Evolutionary conservation across 2,797 vertebrate species (phyloP).

Genomic region (Diglossa cyanea): DNA sequence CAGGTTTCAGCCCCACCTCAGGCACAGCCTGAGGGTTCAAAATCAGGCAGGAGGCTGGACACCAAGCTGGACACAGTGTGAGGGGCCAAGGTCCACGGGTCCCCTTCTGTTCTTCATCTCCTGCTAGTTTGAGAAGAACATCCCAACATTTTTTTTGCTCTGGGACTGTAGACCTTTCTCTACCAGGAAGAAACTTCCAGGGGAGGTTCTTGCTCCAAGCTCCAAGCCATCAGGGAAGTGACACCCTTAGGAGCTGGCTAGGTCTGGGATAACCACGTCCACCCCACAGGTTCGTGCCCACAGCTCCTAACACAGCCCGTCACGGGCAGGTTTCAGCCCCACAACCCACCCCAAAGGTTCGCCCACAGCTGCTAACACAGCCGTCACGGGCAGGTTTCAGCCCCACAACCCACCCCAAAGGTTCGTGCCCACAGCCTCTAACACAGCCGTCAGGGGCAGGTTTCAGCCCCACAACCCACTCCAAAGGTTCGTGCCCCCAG

Average conservation of each 20-base stretch:
- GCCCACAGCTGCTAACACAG: too few species aligned
- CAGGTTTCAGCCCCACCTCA: fast-evolving
- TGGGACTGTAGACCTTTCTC: background rate
- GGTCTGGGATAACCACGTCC: background rate
- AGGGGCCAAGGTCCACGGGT: fast-evolving
- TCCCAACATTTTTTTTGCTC: background rate
- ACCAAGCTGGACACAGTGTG: background rate
- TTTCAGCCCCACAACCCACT: too few species aligned
- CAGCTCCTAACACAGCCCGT: too few species aligned
- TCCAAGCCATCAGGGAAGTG: background rate
- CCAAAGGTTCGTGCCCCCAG: too few species aligned
- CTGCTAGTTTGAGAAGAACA: background rate
- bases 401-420: too few species aligned
- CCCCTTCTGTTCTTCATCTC: background rate
- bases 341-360: too few species aligned
- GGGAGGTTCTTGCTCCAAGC: background rate
- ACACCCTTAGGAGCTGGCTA: background rate
- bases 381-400: too few species aligned
- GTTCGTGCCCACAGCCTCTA: fast-evolving
- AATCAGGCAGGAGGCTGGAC: background rate
- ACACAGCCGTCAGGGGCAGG: too few species aligned
- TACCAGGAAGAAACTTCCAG: background rate
- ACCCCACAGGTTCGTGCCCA: too few species aligned
- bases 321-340: too few species aligned
- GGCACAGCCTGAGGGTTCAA: background rate